Percentiles rank a stretch among this genome's conserved stretches.
These are phyloP conservation scores for Brachionus angularis DNA, from an alignment of 1,140 invertebrate genomes.

Conservation along the genomic window DNA sequence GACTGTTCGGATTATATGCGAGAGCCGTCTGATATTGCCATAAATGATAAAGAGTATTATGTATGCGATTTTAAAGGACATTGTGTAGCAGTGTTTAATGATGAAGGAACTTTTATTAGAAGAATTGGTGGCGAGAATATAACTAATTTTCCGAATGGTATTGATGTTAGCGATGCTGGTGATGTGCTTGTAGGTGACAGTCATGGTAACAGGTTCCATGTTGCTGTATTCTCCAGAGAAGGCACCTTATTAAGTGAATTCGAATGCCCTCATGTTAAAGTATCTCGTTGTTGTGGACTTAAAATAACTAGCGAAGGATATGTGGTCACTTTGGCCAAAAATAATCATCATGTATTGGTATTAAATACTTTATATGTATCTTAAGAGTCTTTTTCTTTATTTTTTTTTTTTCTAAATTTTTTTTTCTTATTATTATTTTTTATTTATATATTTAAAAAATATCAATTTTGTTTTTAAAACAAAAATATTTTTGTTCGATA, in stretches of 20 bases:
- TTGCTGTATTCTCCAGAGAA: slow-evolving; percentile 80
- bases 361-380: slow-evolving; percentile 57
- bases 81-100: slow-evolving; percentile 89
- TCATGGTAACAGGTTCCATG: slow-evolving; percentile 93
- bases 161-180: slow-evolving; percentile 87
- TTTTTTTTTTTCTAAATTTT: slow-evolving; percentile 26
- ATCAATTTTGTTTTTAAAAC: too few species aligned
- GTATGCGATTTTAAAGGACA: slow-evolving; percentile 97
- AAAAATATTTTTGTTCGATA: too few species aligned
- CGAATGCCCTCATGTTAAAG: slow-evolving; percentile 92
- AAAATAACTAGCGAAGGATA: slow-evolving; percentile 93
- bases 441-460: too few species aligned
- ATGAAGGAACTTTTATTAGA: slow-evolving; percentile 80
- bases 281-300: slow-evolving; percentile 89
- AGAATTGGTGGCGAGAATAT: slow-evolving; percentile 89
- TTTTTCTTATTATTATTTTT: slow-evolving; percentile 20
- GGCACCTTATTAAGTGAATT: slow-evolving; percentile 83
- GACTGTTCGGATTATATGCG: slow-evolving; percentile 94
- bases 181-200: slow-evolving; percentile 93
- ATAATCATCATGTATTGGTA: slow-evolving; percentile 94
- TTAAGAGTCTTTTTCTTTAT: not conserved
- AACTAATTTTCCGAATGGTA: slow-evolving; percentile 93
- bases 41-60: slow-evolving; percentile 87
- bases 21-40: slow-evolving; percentile 91
- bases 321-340: slow-evolving; percentile 92